Base-by-base conservation (phyloP, 2,113 vertebrate species). In the Hucho hucho region DNA sequence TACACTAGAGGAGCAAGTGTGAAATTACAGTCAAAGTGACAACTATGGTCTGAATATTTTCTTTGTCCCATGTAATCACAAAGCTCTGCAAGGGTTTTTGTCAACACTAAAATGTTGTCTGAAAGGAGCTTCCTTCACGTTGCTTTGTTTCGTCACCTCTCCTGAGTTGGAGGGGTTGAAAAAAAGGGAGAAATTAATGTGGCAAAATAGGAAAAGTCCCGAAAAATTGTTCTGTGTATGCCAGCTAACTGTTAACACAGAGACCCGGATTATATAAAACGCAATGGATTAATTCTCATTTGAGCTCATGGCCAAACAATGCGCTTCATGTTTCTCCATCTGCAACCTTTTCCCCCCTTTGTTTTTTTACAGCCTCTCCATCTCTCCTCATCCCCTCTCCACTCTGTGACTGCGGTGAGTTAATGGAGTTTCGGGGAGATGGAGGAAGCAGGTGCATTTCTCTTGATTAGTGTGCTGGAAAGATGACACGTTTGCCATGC, bases 241-340 rank as follows among this genome's bases (percentile, higher is more conserved):
- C 92, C 88, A 89, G 85, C 91, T 91, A 90, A 88, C 87, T 86
- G 86, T 86, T 89, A 92, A 90, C 87, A 87, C 89, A 86, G 64
- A 74, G 76, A 75, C 79, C 82, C 77, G 77, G 88, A 91, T 92
- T 92, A 91, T 87, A 83, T 94, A 92, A 93, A 93, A 91, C 72
- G 79, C 79, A 64, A 85, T 75, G 70, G 56, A 90, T 80, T 82
- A 79, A 90, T 91, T 91, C 92, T 89, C 79, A 83, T 81, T 87
- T 93, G 93, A 93, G 90, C 93, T 94, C 93, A 94, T 90, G 81
- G 79, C 83, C 80, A 80, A 93, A 87, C 87, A 89, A 94, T 92
- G 89, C 90, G 90, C 90, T 92, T 93, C 91, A 90, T 92, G 91
- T 92, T 92, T 92, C 91, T 91, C 87, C 92, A 89, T 94, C 92